These are phyloP conservation scores for Priocnemis perturbator DNA, from an alignment of 2,888 invertebrate genomes.

Conservation along the genomic window DNA sequence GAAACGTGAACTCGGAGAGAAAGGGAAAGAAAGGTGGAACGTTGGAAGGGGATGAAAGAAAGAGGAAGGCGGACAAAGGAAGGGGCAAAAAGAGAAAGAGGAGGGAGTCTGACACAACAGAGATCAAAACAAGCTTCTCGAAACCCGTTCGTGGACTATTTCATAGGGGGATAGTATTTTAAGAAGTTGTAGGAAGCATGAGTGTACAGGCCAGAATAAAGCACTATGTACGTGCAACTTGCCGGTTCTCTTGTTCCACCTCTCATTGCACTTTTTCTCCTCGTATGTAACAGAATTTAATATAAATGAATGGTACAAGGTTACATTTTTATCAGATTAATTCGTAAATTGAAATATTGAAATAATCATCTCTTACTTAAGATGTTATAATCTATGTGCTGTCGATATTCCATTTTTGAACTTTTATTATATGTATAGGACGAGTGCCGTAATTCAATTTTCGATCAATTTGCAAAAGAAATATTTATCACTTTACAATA, in stretches of 20 bases:
- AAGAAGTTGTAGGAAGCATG: constrained; percentile 67
- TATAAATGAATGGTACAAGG: too few relatives aligned
- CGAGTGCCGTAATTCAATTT: too few relatives aligned
- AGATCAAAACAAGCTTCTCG: constrained; percentile 50
- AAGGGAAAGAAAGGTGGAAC: constrained; percentile 35
- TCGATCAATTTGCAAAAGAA: too few relatives aligned
- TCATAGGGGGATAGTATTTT: constrained; percentile 65
- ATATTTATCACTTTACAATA: too few relatives aligned
- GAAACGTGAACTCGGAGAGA: neutral
- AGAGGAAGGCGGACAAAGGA: constrained; percentile 24
- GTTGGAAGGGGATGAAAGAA: constrained; percentile 36
- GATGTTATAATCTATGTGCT: too few relatives aligned
- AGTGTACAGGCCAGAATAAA: constrained; percentile 64
- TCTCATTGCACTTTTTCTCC: constrained; percentile 32
- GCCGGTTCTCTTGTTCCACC: constrained; percentile 43
- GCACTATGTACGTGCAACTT: constrained; percentile 51
- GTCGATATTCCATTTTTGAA: too few relatives aligned
- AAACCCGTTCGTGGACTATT: constrained; percentile 59
- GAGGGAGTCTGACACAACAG: constrained; percentile 19
- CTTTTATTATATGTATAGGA: too few relatives aligned
- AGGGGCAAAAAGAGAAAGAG: constrained; percentile 24
- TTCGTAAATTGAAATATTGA: too few relatives aligned
- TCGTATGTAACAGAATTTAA: too few relatives aligned
- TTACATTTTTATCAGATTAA: too few relatives aligned
- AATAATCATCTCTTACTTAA: too few relatives aligned